These are phyloP conservation scores for Rhopalosiphum nymphaeae DNA, from an alignment of 2,888 invertebrate genomes.

Conservation along the genomic window DNA sequence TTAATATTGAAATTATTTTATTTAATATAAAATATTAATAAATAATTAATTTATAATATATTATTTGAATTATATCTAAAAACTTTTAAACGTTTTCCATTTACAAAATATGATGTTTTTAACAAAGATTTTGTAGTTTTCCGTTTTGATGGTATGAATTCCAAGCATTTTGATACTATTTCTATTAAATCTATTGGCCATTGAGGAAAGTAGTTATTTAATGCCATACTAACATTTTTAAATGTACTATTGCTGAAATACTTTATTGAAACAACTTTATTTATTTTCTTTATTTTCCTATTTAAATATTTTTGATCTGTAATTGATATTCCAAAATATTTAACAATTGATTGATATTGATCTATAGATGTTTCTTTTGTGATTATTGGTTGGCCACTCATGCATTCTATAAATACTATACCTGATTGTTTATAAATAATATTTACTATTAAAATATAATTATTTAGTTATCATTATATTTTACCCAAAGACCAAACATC, in stretches of 20 bases:
- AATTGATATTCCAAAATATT: slow-evolving; percentile 5
- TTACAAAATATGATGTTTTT: slow-evolving; percentile 9
- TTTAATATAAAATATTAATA: background rate
- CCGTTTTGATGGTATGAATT: slow-evolving; percentile 32
- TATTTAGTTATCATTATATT: background rate
- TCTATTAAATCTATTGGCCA: slow-evolving; percentile 27
- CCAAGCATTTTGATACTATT: slow-evolving; percentile 31
- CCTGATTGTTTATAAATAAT: background rate
- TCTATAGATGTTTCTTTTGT: slow-evolving; percentile 29
- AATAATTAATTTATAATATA: background rate
- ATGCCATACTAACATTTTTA: background rate
- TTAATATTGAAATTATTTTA: background rate
- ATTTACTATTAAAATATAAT: slow-evolving; percentile 24
- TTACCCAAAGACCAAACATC: slow-evolving; percentile 43
- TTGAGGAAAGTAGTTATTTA: slow-evolving; percentile 7
- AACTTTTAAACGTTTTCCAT: background rate
- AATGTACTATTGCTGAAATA: background rate
- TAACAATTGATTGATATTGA: slow-evolving; percentile 36
- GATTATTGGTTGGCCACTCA: background rate
- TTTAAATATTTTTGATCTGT: slow-evolving; percentile 35
- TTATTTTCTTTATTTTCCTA: background rate
- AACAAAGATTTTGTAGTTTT: slow-evolving; percentile 31
- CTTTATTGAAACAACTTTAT: background rate
- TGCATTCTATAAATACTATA: slow-evolving; percentile 37
- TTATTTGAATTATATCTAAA: background rate